Evolutionary conservation across 2,113 vertebrate species (phyloP).

Genomic region (Steatornis caripensis): DNA sequence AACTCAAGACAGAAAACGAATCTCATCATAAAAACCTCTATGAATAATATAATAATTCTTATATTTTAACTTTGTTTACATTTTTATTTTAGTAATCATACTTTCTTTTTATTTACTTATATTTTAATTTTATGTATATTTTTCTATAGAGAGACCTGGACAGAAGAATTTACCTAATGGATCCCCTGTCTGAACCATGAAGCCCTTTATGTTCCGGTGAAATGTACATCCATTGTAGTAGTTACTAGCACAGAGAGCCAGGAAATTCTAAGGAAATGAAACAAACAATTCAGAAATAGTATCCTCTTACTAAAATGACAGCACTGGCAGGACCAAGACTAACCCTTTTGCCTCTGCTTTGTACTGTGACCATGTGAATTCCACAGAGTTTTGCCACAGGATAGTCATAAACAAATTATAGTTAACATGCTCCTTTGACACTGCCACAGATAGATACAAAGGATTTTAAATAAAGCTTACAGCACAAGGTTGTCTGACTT

Average conservation of each 20-base stretch:
- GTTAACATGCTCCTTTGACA: background rate
- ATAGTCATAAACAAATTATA: background rate
- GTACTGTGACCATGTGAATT: background rate
- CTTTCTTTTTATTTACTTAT: background rate
- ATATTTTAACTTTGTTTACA: background rate
- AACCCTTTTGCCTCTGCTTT: background rate
- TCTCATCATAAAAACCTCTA: background rate
- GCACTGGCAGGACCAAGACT: background rate
- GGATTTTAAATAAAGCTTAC: background rate
- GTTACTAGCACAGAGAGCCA: conserved; percentile 91
- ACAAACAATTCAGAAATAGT: background rate
- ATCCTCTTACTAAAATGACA: background rate
- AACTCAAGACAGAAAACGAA: background rate
- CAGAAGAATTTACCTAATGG: conserved; percentile 82
- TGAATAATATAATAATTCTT: background rate
- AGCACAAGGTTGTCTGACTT: background rate
- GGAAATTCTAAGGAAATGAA: conserved; percentile 85
- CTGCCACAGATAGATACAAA: background rate
- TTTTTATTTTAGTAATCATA: background rate
- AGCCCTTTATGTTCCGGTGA: conserved; percentile 97
- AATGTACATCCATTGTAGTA: conserved; percentile 92
- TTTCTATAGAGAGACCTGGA: background rate
- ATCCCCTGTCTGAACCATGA: conserved; percentile 98
- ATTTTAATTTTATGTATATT: background rate
- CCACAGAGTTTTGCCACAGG: background rate